A percentile compares a stretch with the other conserved stretches of the same genome.
Evolutionary conservation across 2,113 vertebrate genomes (phyloP).

Genomic region (Ascaphus truei): DNA sequence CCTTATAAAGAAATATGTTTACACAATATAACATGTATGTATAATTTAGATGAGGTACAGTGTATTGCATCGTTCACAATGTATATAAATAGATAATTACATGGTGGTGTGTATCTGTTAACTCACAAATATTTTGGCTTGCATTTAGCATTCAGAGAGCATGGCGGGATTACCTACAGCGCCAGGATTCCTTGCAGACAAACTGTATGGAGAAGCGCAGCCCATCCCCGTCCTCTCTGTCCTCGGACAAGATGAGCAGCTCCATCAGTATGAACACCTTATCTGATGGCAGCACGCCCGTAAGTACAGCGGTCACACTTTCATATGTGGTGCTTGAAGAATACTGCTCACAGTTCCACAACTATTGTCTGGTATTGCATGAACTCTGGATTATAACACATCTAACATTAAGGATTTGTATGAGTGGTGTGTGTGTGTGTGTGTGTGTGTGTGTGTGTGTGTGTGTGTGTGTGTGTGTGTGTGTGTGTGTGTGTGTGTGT

Average conservation of each 20-base stretch:
- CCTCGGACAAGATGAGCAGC: conserved; percentile 86
- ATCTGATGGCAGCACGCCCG: conserved; percentile 86
- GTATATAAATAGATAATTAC: no score
- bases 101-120: no score
- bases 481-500: no score
- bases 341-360: conserved; percentile 5
- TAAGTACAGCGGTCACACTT: conserved; percentile 59
- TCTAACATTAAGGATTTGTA: no score
- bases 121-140: not conserved
- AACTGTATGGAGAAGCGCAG: conserved; percentile 71
- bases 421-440: no score
- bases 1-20: no score
- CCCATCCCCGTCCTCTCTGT: conserved; percentile 77
- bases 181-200: conserved; percentile 63
- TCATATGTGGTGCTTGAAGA: conserved; percentile 22
- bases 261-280: conserved; percentile 92
- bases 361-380: conserved; percentile 6
- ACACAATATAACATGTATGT: no score
- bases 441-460: no score
- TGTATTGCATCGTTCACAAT: no score
- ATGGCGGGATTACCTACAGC: conserved; percentile 79
- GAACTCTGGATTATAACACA: conserved; percentile 1
- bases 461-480: no score
- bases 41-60: no score
- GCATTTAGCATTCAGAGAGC: conserved; percentile 80